phyloP scores from a whole-genome alignment of 2,113 vertebrate species.

The Campylomormyrus numenius region DNA sequence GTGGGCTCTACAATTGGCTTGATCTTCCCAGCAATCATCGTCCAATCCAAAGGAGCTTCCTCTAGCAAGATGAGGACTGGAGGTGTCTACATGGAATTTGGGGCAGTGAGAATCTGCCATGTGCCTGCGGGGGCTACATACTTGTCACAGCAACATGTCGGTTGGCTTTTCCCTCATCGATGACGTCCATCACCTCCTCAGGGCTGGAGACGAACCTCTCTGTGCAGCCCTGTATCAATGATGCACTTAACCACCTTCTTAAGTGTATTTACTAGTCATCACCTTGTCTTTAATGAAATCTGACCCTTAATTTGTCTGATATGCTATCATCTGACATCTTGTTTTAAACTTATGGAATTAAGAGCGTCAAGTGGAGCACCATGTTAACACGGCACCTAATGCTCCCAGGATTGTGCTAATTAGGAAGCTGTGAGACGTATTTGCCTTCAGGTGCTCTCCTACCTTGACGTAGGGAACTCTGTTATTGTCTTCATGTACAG shows the following conservation, averaged over 20 bases:
- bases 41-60: background rate
- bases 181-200: constrained; percentile 79
- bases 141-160: constrained; percentile 80
- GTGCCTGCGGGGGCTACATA: constrained; percentile 44
- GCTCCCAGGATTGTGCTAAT: background rate
- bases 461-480: constrained; percentile 83
- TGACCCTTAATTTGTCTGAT: background rate
- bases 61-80: background rate
- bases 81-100: background rate
- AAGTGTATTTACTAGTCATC: background rate
- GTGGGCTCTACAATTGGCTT: background rate
- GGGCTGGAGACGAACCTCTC: constrained; percentile 81
- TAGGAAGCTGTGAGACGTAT: background rate
- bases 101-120: background rate
- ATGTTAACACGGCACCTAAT: background rate
- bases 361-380: background rate
- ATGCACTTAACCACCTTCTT: background rate
- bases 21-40: background rate
- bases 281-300: background rate
- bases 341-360: background rate
- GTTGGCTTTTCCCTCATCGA: constrained; percentile 81
- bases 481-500: constrained; percentile 83
- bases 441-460: constrained; percentile 15
- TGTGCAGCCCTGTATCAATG: constrained; percentile 66
- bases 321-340: background rate